A percentile compares a stretch with the other conserved stretches of the same genome.
phyloP scores from a whole-genome alignment of 2,888 invertebrate genomes.

The Lamellibrachia columna region DNA sequence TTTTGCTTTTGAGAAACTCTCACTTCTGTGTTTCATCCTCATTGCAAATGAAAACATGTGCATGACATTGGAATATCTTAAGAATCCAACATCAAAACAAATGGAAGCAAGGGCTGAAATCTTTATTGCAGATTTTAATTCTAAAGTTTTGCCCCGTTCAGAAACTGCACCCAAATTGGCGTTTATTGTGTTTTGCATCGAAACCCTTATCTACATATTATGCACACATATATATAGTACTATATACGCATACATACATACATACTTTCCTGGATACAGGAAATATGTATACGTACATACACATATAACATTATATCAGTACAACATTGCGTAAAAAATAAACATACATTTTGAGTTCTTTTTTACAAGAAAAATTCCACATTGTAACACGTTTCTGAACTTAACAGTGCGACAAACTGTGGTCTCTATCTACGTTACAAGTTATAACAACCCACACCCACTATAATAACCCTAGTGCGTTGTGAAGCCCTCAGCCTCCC shows the following conservation, averaged over 20 bases:
- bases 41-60: too few species aligned
- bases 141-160: too few species aligned
- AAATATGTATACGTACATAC: neutral
- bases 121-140: too few species aligned
- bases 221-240: neutral
- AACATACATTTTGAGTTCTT: neutral
- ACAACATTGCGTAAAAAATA: neutral
- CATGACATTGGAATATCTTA: too few species aligned
- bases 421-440: neutral
- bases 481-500: neutral
- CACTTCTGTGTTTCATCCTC: too few species aligned
- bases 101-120: too few species aligned
- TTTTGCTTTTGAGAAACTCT: too few species aligned
- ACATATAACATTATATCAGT: constrained; percentile 6
- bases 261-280: neutral
- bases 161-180: too few species aligned
- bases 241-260: neutral
- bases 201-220: neutral
- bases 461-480: neutral
- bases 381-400: neutral
- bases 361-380: neutral
- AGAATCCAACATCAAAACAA: too few species aligned
- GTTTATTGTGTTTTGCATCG: too few species aligned
- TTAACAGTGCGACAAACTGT: neutral
- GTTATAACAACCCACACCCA: neutral